These are phyloP conservation scores for Physeter macrocephalus DNA, from an alignment of 2,113 vertebrate genomes.

Conservation along the genomic window DNA sequence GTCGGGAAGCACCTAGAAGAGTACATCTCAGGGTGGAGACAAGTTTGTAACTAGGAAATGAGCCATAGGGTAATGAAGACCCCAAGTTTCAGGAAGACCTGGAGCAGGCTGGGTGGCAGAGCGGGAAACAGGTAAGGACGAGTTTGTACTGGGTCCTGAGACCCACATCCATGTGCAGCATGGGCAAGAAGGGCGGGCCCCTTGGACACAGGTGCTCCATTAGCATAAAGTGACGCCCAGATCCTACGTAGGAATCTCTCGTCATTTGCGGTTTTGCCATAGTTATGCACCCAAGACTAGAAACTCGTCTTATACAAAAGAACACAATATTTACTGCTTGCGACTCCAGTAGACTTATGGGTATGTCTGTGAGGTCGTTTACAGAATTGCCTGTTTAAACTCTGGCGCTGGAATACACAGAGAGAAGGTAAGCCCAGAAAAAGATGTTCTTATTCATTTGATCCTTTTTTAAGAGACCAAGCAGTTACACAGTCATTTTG, in stretches of 20 bases:
- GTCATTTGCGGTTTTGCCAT: neutral
- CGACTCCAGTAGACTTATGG: rapidly evolving
- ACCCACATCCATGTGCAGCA: too few relatives aligned
- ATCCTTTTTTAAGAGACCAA: neutral
- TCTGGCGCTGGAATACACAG: rapidly evolving
- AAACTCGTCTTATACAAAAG: neutral
- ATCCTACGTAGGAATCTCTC: rapidly evolving
- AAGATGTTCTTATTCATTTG: neutral
- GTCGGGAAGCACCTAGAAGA: rapidly evolving
- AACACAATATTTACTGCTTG: rapidly evolving
- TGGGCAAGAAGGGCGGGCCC: rapidly evolving
- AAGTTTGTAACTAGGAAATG: neutral
- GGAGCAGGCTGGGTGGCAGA: rapidly evolving
- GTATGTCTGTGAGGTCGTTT: neutral
- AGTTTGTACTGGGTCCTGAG: rapidly evolving
- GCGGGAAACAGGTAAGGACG: rapidly evolving
- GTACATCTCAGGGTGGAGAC: neutral
- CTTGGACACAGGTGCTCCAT: rapidly evolving
- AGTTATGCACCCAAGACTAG: too few relatives aligned
- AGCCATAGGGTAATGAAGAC: rapidly evolving
- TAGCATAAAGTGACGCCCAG: rapidly evolving
- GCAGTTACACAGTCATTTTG: neutral
- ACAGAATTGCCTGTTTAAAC: neutral
- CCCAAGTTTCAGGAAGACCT: neutral
- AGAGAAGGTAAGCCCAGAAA: too few relatives aligned